Percentiles rank a stretch among this genome's conserved stretches.
Evolutionary conservation across 2,113 vertebrate species (phyloP).

Genomic region (Trematomus loennbergii): DNA sequence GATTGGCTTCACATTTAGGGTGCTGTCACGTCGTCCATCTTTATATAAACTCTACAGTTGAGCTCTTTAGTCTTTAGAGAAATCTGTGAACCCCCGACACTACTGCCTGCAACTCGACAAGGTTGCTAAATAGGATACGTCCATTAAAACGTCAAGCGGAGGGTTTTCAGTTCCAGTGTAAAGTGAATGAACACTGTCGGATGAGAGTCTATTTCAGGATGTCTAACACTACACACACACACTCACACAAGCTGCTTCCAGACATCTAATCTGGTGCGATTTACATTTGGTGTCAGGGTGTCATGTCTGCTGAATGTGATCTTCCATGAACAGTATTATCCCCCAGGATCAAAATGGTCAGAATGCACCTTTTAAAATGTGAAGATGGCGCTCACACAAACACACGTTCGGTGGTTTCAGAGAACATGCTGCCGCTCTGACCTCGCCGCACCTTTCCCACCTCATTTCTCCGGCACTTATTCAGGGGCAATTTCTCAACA

Average conservation of each 20-base stretch:
- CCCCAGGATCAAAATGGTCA: neutral
- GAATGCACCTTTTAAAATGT: neutral
- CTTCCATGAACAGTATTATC: constrained; percentile 67
- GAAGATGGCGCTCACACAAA: neutral
- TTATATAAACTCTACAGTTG: too few relatives aligned
- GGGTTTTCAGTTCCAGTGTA: constrained; percentile 35
- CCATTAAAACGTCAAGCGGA: constrained; percentile 50
- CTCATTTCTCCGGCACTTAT: constrained; percentile 46
- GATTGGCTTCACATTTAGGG: too few relatives aligned
- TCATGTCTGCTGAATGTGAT: constrained; percentile 62
- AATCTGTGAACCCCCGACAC: too few relatives aligned
- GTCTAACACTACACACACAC: constrained; percentile 12
- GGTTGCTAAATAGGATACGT: constrained; percentile 49
- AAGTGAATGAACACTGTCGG: constrained; percentile 23
- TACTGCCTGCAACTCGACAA: neutral
- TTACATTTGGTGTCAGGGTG: constrained; percentile 68
- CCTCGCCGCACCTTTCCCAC: constrained; percentile 41
- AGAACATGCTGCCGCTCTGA: constrained; percentile 41
- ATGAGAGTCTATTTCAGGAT: constrained; percentile 67
- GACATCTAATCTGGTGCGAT: constrained; percentile 73
- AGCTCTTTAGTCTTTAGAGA: too few relatives aligned
- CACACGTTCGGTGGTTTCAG: too few relatives aligned
- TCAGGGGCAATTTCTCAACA: constrained; percentile 58
- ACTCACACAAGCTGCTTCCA: constrained; percentile 57
- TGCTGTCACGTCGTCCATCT: too few relatives aligned